Evolutionary conservation across 1,140 invertebrate species (phyloP).

Genomic region (Nilaparvata lugens): DNA sequence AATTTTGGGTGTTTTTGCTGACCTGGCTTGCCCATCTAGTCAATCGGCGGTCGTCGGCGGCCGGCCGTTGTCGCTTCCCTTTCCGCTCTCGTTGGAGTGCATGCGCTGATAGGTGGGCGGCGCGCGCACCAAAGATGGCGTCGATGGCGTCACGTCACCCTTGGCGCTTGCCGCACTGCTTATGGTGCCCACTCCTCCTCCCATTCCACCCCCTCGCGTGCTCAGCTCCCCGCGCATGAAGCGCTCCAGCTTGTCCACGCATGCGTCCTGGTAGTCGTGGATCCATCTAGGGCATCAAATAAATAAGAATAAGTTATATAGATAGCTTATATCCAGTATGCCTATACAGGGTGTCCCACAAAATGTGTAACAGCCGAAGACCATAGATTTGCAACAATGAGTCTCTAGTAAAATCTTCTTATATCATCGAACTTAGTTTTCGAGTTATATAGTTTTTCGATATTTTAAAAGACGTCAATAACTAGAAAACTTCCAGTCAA

Average conservation of each 20-base stretch:
- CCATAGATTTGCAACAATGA: no score
- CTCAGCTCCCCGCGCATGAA: constrained; percentile 72
- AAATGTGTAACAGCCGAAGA: no score
- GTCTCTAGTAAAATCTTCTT: no score
- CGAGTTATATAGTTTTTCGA: no score
- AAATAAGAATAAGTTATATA: no score
- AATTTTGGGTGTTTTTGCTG: constrained; percentile 6
- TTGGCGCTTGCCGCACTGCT: constrained; percentile 27
- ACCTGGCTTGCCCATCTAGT: constrained; percentile 56
- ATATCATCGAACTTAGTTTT: no score
- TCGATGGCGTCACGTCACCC: constrained; percentile 33
- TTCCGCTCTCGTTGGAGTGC: constrained; percentile 66
- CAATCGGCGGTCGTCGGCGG: constrained; percentile 42
- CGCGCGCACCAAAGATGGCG: constrained; percentile 35
- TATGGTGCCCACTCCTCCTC: background rate
- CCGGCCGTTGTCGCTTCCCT: constrained; percentile 51
- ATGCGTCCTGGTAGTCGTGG: constrained; percentile 98
- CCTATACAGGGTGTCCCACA: no score
- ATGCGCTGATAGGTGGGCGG: constrained; percentile 71
- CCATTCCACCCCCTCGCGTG: constrained; percentile 29
- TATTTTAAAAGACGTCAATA: no score
- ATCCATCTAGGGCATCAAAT: constrained; percentile 69
- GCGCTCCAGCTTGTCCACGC: constrained; percentile 95
- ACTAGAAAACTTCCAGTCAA: no score
- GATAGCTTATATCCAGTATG: no score